phyloP scores from a whole-genome alignment of 1,140 invertebrate species.

The Panonychus citri region DNA sequence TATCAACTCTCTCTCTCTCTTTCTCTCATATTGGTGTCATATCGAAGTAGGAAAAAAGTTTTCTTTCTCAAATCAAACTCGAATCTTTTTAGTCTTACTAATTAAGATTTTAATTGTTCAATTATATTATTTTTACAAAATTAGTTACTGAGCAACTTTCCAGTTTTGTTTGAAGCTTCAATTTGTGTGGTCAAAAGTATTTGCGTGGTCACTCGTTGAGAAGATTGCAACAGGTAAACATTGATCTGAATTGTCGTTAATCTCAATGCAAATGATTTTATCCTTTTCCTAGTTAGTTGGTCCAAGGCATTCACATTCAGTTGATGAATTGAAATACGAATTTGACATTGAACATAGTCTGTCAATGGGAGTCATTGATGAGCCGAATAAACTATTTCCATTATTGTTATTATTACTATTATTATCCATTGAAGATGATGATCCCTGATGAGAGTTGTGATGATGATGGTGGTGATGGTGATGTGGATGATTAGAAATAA shows the following conservation, averaged over 20 bases:
- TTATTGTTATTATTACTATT: conserved; percentile 28
- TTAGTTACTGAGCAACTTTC: neutral
- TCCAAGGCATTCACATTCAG: conserved; percentile 13
- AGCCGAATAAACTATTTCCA: conserved; percentile 54
- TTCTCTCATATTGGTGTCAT: too few relatives aligned
- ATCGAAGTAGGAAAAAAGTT: too few relatives aligned
- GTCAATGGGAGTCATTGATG: conserved; percentile 70
- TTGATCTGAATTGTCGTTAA: too few relatives aligned
- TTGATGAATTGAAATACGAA: conserved; percentile 50
- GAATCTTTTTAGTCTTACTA: too few relatives aligned
- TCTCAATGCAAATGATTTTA: neutral
- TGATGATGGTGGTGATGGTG: neutral
- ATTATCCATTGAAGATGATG: conserved; percentile 10
- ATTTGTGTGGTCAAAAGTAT: too few relatives aligned
- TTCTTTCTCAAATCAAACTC: too few relatives aligned
- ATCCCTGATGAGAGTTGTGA: conserved; percentile 5
- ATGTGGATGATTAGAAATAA: conserved; percentile 1
- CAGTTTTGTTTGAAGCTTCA: too few relatives aligned
- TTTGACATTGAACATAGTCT: conserved; percentile 93
- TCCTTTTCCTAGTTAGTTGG: conserved; percentile 10
- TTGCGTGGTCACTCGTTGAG: too few relatives aligned
- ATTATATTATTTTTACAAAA: too few relatives aligned
- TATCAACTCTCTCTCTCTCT: too few relatives aligned
- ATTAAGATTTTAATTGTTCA: too few relatives aligned
- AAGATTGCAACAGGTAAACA: too few relatives aligned